phyloP scores from a whole-genome alignment of 1,140 invertebrate species.

The Drosophila sturtevanti region DNA sequence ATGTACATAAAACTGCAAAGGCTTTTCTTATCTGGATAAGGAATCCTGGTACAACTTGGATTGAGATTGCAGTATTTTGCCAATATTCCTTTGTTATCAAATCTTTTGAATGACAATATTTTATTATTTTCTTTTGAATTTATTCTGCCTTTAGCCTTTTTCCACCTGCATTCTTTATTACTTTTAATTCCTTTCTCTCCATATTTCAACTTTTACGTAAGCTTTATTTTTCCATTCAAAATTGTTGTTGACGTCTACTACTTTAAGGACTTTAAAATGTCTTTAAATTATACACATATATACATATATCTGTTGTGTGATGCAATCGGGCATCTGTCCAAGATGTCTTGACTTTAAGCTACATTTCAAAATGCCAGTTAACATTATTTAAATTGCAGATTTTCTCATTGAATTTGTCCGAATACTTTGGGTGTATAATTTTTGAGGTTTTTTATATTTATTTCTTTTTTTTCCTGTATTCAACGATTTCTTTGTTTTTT shows the following conservation, averaged over 20 bases:
- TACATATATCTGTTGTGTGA: slow-evolving; percentile 25
- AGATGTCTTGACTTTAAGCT: slow-evolving; percentile 50
- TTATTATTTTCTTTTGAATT: no score
- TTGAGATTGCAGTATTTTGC: no score
- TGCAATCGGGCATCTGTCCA: slow-evolving; percentile 64
- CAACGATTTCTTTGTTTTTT: no score
- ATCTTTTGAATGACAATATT: no score
- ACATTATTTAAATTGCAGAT: slow-evolving; percentile 79
- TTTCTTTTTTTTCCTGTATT: no score
- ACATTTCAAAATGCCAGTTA: slow-evolving; percentile 70
- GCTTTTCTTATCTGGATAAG: no score
- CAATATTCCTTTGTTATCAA: no score
- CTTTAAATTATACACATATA: not conserved
- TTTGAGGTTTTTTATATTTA: slow-evolving; percentile 40
- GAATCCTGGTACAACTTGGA: no score
- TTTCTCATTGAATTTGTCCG: slow-evolving; percentile 75
- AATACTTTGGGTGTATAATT: slow-evolving; percentile 71
- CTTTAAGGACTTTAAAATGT: not conserved
- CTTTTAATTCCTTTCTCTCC: no score
- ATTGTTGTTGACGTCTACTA: not conserved
- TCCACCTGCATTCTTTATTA: no score
- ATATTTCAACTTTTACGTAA: not conserved
- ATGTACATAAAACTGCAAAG: no score
- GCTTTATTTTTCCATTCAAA: not conserved
- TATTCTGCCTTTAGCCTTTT: no score